phyloP scores from a whole-genome alignment of 2,797 vertebrate species.

The Pangasius mekongensis region DNA sequence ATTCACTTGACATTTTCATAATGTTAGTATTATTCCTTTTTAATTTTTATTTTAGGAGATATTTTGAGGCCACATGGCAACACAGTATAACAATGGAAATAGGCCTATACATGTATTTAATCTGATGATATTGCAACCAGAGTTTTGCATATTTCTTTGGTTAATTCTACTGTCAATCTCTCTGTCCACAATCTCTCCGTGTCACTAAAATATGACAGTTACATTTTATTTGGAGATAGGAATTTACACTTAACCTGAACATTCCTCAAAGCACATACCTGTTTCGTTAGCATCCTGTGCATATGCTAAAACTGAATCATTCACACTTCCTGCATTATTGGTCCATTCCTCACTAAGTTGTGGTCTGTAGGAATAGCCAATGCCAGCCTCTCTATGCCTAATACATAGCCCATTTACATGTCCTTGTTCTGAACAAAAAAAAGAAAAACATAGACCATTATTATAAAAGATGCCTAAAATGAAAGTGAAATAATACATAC shows the following conservation, averaged over 20 bases:
- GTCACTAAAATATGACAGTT: background rate
- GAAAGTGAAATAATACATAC: background rate
- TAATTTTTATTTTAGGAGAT: background rate
- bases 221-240: background rate
- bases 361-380: background rate
- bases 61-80: background rate
- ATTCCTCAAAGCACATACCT: background rate
- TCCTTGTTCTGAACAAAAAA: background rate
- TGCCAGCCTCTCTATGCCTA: background rate
- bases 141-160: background rate
- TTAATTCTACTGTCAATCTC: background rate
- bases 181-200: background rate
- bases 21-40: background rate
- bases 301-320: background rate
- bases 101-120: background rate
- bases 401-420: background rate
- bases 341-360: background rate
- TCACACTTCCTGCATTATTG: background rate
- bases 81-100: background rate
- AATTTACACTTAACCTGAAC: background rate
- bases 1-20: background rate
- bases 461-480: background rate
- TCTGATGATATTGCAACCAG: background rate
- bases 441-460: background rate
- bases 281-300: background rate